phyloP scores from a whole-genome alignment of 2,797 vertebrate genomes.

The Melanotaenia nigrans region DNA sequence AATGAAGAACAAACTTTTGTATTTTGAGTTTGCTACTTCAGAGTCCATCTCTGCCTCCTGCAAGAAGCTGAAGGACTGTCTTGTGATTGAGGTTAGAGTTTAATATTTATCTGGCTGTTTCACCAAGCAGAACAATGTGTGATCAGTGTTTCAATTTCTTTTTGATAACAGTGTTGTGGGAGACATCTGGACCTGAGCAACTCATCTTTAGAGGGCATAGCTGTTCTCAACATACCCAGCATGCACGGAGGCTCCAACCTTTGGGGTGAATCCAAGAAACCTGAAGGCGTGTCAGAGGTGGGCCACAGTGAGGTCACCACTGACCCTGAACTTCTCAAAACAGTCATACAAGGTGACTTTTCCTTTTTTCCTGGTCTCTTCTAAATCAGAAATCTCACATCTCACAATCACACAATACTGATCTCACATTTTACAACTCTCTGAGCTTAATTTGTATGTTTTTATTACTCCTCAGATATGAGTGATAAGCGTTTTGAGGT shows the following conservation, averaged over 20 bases:
- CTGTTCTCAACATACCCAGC: conserved; percentile 96
- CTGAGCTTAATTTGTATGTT: conserved; percentile 12
- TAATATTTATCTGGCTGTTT: neutral
- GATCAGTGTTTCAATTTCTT: neutral
- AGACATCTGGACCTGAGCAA: conserved; percentile 84
- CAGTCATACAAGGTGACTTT: conserved; percentile 86
- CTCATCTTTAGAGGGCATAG: conserved; percentile 88
- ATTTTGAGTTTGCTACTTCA: conserved; percentile 94
- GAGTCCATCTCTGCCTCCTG: conserved; percentile 93
- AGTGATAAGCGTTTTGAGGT: conserved; percentile 91
- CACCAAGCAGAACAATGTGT: neutral
- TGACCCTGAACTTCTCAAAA: conserved; percentile 88
- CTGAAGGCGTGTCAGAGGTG: conserved; percentile 71
- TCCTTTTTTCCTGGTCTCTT: neutral
- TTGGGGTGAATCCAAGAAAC: conserved; percentile 92
- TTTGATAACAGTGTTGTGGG: conserved; percentile 85
- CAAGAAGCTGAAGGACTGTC: conserved; percentile 89
- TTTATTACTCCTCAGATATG: conserved; percentile 78
- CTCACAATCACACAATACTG: too few species aligned
- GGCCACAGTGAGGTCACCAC: conserved; percentile 83
- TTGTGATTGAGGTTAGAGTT: conserved; percentile 87
- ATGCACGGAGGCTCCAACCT: conserved; percentile 95
- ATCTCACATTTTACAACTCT: neutral
- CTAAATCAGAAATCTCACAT: neutral
- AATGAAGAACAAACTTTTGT: conserved; percentile 97